Evolutionary conservation across 2,113 vertebrate species (phyloP), one percentile per base, ranked within the genome.

Genomic region (Psittacula cyanocephala): DNA sequence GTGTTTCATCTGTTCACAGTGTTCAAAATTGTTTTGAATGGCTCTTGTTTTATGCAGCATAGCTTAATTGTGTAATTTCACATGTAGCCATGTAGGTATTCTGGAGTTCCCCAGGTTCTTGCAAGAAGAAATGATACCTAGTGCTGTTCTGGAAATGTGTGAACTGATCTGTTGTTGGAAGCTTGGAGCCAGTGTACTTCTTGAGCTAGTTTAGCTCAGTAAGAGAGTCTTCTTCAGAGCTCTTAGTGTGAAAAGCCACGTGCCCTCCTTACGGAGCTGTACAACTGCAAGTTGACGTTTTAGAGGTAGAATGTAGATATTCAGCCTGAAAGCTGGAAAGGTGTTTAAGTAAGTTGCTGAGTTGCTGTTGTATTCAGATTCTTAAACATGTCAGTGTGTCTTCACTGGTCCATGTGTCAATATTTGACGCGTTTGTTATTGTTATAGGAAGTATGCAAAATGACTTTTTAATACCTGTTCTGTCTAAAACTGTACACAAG

Each of bases 321-420:
- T 82, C 70, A 76, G 47, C 62, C 57, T 57, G 55, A 57, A 43
- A 49, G 33, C 70, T 72, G 49, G 39, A 35, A 60, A 64, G 28
- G 18, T 17, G 47, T 91, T 65, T 7, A 41, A 41, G n/a, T 37
- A 31, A 46, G n/a, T 49, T 63, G 28, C 31, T 71, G 68, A 46
- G n/a, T 49, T 63, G 28, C 31, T 71, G 68, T 50, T 3, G 2
- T 33, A 23, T 22, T 92, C 33, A 11, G 1, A 43, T 70, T 91
- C 33, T 67, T 86, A 31, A 46, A 15, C 6, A 2, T 31, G 29
- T 69, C 55, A n/a, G 22, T 22, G 12, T 59, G 55, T 17, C 41
- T 5, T 75, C 74, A 46, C 27, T 0, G 0, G 5, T 39, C 57
- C 20, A 1, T 33, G 3, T 85, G 65, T 78, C 50, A 37, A 3